These are phyloP conservation scores for Prunella fulvescens DNA, from an alignment of 2,113 vertebrate species.

Conservation along the genomic window DNA sequence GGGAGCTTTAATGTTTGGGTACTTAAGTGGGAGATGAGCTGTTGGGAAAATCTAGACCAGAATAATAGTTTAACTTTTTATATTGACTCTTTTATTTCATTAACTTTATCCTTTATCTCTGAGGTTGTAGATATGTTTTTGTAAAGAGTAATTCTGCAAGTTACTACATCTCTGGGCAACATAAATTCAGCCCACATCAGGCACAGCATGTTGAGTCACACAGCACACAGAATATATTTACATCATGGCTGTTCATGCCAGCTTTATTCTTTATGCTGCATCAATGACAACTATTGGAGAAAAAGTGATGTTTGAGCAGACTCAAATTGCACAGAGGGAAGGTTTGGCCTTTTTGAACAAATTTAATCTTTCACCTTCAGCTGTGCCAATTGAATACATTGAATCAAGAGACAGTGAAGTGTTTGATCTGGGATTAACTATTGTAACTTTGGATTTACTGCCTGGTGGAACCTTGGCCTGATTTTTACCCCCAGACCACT, in stretches of 20 bases:
- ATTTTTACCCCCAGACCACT: background rate
- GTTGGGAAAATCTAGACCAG: background rate
- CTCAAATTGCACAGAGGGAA: background rate
- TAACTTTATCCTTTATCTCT: background rate
- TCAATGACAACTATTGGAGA: background rate
- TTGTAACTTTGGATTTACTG: slow-evolving; percentile 1
- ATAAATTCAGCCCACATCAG: background rate
- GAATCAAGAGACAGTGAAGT: background rate
- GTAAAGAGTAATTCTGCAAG: background rate
- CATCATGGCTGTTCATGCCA: background rate
- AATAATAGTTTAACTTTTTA: background rate
- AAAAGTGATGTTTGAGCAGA: background rate
- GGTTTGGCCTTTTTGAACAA: background rate
- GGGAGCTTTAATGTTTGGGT: background rate
- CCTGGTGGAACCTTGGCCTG: background rate
- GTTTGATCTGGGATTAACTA: background rate
- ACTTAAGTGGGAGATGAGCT: background rate
- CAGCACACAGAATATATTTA: background rate
- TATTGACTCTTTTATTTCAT: background rate
- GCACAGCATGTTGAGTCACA: background rate
- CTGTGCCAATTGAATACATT: background rate
- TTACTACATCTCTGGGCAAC: background rate
- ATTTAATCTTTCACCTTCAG: background rate
- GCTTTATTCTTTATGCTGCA: background rate
- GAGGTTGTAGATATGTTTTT: background rate